Evolutionary conservation across 2,113 vertebrate genomes (phyloP), one percentile per base, ranked within the genome.

Genomic region (Nesospiza acunhae): DNA sequence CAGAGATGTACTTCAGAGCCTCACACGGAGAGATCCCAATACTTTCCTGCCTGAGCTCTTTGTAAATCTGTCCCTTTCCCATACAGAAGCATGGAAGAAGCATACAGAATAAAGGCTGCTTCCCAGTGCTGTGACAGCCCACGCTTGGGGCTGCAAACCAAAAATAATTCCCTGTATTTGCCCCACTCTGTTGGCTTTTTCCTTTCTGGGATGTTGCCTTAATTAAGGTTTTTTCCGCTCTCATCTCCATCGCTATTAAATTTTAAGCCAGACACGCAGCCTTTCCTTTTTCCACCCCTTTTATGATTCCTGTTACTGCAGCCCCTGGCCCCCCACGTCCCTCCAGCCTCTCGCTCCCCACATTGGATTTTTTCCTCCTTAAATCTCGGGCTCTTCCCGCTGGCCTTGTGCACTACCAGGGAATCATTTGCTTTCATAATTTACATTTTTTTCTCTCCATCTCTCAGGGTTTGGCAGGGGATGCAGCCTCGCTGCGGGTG

Each of bases 401-500:
- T 90, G 91, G 89, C 83, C 77, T 96, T 72, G 59, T 93, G 92
- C 87, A 80, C 94, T 96, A 93, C 85, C 88, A 95, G 93, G 88
- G 85, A 96, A 97, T 98, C 96, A 97, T 97, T 97, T 96, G 96
- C 96, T 97, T 96, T 96, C 94, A 94, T 88, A 94, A 97, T 96
- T 97, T 96, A 97, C 96, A 96, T 69, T 97, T 97, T 98, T 97
- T 96, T 95, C 95, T 93, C 68, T 69, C 84, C 82, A 79, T 85
- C 87, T 88, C 46, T 68, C 80, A 39, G 94, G 95, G 83, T 95
- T 87, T 90, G 84, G 67, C 49, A 7, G 39, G 56, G 84, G 70
- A 76, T 33, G 89, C 83, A 39, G 87, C 13, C 13, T 46, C 20
- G 9, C 37, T 42, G 79, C 16, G 3, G 44, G 44, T 44, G 74